Evolutionary conservation across 2,113 vertebrate species (phyloP), one percentile per base, ranked within the genome.

Genomic region (Myrmophylax atrothorax): DNA sequence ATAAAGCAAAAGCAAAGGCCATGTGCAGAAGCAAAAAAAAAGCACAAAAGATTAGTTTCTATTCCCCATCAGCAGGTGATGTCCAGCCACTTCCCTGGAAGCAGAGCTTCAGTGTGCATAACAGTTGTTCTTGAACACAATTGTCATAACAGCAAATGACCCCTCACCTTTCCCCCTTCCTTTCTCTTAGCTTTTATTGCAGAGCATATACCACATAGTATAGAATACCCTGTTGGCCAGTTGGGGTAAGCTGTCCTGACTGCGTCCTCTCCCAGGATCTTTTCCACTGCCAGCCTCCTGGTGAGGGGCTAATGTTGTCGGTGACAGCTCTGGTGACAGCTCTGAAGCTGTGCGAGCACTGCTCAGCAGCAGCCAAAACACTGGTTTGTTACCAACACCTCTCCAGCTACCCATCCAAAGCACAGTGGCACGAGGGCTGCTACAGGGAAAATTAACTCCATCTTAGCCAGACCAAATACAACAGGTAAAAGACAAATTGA

Each of bases 111-210:
- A 76, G 13, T 13, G 28, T 4, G 12, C 5, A 2, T 19, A 53
- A 16, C 2, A 8, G 23, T 77, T 60, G 7, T n/a, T n/a, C 33
- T 5, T 7, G 24, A 77, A 67, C 19, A 46, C 28, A 73, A 13
- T 19, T 12, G 3, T 52, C 16, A 3, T 31, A 49, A 82, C 4
- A 72, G 11, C 3, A 44, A 62, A 67, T 40, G 26, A 5, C 5
- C 4, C 7, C 6, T 3, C 3, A 1, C 2, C 3, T 8, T 7
- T 23, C 5, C 26, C 55, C 0, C 12, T 56, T 69, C n/a, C 37
- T 17, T 38, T 33, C 23, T n/a, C 25, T 31, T 72, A 35, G 5
- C 7, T 94, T 87, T 83, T 46, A 46, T 52, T 62, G 7, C 40
- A 56, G 20, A 83, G 24, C 9, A 74, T 13, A 74, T 16, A n/a